Conservation (phyloP, 2,888 invertebrate genomes). For the Cheilosia soror region DNA sequence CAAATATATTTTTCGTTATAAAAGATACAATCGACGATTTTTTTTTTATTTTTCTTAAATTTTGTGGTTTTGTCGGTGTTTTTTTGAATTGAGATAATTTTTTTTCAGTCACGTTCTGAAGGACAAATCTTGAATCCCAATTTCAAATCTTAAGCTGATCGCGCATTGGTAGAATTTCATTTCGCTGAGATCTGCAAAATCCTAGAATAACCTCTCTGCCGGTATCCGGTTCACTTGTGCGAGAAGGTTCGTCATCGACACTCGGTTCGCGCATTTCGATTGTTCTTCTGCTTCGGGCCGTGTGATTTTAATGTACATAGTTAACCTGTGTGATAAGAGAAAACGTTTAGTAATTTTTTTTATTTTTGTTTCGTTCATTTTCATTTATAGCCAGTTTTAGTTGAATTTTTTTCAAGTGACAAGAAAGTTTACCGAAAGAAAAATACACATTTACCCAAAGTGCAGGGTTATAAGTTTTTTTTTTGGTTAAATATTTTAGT, state of each 20-base stretch:
- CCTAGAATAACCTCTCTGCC: constrained; percentile 47
- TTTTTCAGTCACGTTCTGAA: constrained; percentile 31
- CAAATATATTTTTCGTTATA: constrained; percentile 57
- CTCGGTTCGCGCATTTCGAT: constrained; percentile 18
- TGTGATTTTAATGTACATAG: constrained; percentile 3
- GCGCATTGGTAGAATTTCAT: constrained; percentile 26
- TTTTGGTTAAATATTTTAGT: constrained; percentile 17
- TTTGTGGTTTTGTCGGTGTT: constrained; percentile 37
- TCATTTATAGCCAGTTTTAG: constrained; percentile 30
- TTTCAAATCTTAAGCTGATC: constrained; percentile 21
- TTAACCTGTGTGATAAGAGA: constrained; percentile 26
- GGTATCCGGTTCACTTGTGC: constrained; percentile 45
- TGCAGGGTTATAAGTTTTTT: constrained; percentile 12
- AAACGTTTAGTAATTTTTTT: constrained; percentile 16
- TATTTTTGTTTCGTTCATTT: constrained; percentile 21
- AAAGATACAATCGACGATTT: constrained; percentile 4
- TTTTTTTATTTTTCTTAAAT: constrained; percentile 2
- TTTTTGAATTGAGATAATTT: constrained; percentile 29
- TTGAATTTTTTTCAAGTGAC: constrained; percentile 50
- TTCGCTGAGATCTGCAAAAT: constrained; percentile 49
- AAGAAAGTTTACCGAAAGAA: constrained; percentile 22
- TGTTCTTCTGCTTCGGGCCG: constrained; percentile 23
- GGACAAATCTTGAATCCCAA: constrained; percentile 18
- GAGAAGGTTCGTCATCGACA: constrained; percentile 19
- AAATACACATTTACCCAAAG: constrained; percentile 57